Base-by-base conservation (phyloP, 92 coral and sea anemone genomes). In the Epizoanthus fatuus region DNA sequence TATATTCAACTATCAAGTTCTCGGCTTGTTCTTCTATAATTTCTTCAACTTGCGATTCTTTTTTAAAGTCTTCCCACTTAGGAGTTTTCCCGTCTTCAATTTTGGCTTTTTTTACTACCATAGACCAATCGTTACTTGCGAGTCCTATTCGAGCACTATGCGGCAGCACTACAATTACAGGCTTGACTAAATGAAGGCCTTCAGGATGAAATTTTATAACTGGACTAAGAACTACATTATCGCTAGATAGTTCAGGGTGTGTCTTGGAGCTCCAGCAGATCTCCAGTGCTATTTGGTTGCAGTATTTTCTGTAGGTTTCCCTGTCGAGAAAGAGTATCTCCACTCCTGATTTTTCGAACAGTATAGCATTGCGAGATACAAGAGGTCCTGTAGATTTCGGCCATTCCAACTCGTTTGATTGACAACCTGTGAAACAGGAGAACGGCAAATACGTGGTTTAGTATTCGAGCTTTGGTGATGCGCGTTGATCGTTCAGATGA, bases 221-320 rank as follows among this genome's bases (percentile, higher is more conserved):
- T n/a, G 98, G 95, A 67, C 98, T 94, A 4, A 94, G 91, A 5
- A 84, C 87, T 22, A 92, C 86, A 59, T 93, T 90, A 66, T 51
- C 54, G 3, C 56, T 7, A 60, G 82, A 60, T 19, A 77, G 70
- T 11, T 40, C 44, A 12, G 70, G 42, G 58, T 77, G 70, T 44
- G 40, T 17, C 51, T 77, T 60, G 8, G 69, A 44, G 82, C 44
- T 20, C 82, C 82, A 77, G 52, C 40, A 22, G 8, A 15, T 60
- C 52, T 77, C 82, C 47, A 77, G 42, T 77, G 82, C 68, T 12
- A 77, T 77, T 40, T 60, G 58, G 40, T 77, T 47, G 13, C 20
- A 2, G 15, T 77, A 10, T 49, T 60, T 77, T 22, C 19, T 77
- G 25, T 77, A 77, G 5, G 82, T 58, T 62, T 62, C 70, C 44